These are phyloP conservation scores for Presbytis comata DNA, from an alignment of 2,797 vertebrate genomes.

Conservation along the genomic window DNA sequence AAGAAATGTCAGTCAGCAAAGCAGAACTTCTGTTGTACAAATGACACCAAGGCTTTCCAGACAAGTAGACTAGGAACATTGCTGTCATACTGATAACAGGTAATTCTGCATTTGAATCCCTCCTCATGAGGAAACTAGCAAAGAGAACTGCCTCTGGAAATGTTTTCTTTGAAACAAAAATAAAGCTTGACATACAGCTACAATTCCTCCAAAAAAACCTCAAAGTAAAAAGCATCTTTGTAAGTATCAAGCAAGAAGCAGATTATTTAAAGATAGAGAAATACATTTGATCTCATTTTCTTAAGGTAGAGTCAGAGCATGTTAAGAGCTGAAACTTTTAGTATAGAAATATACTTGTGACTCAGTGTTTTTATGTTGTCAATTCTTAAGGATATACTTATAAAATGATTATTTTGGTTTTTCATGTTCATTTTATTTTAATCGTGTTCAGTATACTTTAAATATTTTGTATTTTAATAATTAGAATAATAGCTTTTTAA, in stretches of 20 bases:
- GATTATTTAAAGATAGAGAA: background rate
- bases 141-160: background rate
- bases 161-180: slow-evolving; percentile 16
- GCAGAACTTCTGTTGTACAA: background rate
- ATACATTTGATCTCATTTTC: background rate
- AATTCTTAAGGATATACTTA: background rate
- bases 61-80: background rate
- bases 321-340: background rate
- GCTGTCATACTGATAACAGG: background rate
- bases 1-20: background rate
- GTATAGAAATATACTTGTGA: background rate
- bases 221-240: background rate
- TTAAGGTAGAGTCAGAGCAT: background rate
- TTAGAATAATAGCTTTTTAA: background rate
- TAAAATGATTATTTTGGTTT: background rate
- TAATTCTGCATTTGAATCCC: background rate
- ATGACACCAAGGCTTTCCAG: background rate
- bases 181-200: background rate
- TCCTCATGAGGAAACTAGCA: background rate
- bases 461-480: background rate
- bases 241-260: background rate
- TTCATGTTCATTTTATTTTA: background rate
- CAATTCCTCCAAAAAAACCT: background rate
- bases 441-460: background rate
- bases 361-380: background rate